Evolutionary conservation across 2,797 vertebrate species (phyloP).

Genomic region (Alcedo atthis): DNA sequence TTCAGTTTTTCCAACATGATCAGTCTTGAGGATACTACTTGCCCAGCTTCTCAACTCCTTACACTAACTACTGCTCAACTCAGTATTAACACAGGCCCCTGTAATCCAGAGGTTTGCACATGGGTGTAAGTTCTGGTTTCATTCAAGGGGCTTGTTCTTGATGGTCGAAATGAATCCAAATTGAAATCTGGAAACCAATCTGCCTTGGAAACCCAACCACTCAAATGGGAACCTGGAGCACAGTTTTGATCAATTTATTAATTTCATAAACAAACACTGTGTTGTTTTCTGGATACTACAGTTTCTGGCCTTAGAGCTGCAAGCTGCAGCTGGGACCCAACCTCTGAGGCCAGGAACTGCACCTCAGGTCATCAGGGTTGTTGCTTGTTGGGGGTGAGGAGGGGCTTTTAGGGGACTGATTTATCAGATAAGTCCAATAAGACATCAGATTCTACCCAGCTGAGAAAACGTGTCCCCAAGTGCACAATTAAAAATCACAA

Average conservation of each 20-base stretch:
- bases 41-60: not conserved
- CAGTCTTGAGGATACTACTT: not conserved
- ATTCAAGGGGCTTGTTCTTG: not conserved
- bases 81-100: no score
- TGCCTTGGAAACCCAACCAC: not conserved
- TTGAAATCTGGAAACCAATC: not conserved
- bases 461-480: not conserved
- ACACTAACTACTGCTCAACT: not conserved
- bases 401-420: not conserved
- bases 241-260: not conserved
- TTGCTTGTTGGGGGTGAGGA: not conserved
- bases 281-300: not conserved
- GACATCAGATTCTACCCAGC: not conserved
- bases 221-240: not conserved
- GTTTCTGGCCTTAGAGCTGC: not conserved
- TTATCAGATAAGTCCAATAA: not conserved
- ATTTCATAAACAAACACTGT: not conserved
- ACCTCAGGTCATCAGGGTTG: not conserved
- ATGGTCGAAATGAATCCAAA: not conserved
- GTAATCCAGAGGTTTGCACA: not conserved
- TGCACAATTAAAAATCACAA: not conserved
- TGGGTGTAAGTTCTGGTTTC: not conserved
- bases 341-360: not conserved
- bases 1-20: not conserved
- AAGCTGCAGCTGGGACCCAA: not conserved